Percentiles rank a stretch among this genome's conserved stretches.
Conservation (phyloP, 2,797 vertebrate genomes). For the Xenopus petersii region DNA sequence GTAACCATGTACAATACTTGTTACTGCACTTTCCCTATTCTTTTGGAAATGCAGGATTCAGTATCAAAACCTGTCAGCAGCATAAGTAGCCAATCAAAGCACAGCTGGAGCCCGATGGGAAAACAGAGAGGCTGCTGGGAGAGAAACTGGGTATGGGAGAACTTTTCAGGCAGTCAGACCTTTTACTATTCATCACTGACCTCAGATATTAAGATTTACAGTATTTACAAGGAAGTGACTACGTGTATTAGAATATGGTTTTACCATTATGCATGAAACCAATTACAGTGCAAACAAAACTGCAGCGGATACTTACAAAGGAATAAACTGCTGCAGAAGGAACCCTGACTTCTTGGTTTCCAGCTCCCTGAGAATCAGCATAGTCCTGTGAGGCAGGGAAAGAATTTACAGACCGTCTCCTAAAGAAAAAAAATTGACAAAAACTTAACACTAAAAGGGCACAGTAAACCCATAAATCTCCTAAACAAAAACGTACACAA, state of each 20-base stretch:
- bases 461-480: too few species aligned
- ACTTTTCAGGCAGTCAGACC: conserved; percentile 77
- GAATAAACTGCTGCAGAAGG: conserved; percentile 80
- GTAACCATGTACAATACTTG: conserved; percentile 64
- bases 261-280: too few species aligned
- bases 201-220: conserved; percentile 46
- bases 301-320: conserved; percentile 77
- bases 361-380: conserved; percentile 68
- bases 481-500: too few species aligned
- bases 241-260: too few species aligned
- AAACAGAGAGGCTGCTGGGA: conserved; percentile 70
- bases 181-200: conserved; percentile 83
- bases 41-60: conserved; percentile 61
- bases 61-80: conserved; percentile 74
- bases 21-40: conserved; percentile 53
- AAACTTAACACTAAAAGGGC: neutral
- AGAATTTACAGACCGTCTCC: conserved; percentile 82
- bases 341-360: conserved; percentile 80
- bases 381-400: conserved; percentile 74
- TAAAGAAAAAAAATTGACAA: conserved; percentile 54
- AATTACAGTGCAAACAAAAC: neutral
- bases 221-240: too few species aligned
- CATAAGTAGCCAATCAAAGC: conserved; percentile 55
- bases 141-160: conserved; percentile 54
- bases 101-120: conserved; percentile 66